Base-by-base conservation (phyloP, 1,140 invertebrate genomes). In the Drepana arcuata region DNA sequence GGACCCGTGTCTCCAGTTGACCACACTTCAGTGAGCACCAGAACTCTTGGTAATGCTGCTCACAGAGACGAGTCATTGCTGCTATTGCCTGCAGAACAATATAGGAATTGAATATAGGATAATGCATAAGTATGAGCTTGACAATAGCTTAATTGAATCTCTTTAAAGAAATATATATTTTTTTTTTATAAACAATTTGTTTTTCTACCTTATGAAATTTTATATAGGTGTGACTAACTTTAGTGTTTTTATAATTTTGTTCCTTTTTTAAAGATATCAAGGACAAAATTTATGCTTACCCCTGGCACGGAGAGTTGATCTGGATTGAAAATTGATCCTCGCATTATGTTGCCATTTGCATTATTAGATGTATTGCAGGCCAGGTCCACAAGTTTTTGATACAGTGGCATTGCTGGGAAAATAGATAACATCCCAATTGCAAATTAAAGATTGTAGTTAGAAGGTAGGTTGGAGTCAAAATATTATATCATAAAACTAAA, bases 351-450 rank as follows among this genome's bases (percentile, higher is more conserved):
- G 1, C 57, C 57, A 44, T 53, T 74, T 14, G 70, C 51, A 41
- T 63, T 68, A 14, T 61, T 78, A 11, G 55, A 36, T 14, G 65
- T 51, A 16, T 50, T 68, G 30, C 88, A 88, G 46, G 88, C 88
- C 10, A 93, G 62, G 41, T 90, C 88, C 11, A 88, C 84, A 39
- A 87, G 74, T 57, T 84, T 84, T 57, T 87, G 86, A 56, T 86
- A 84, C 2, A 85, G 51, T 16, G 81, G 75, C 80, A 85, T 85
- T 18, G 84, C 84, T 85, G 48, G 59, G 78, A 83, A 23, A 29
- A 21, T 5, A 5, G 18, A 4, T 4, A 5, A 9, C 18, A 9
- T 9, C 4, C 4, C 18, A 21, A 21, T 4, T 21, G 18, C 4
- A 21, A 21, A 21, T 4, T 21, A 9, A 9, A 21, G n/a, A 21